Conservation (phyloP, 2,113 vertebrate species). For the Polyodon spathula region DNA sequence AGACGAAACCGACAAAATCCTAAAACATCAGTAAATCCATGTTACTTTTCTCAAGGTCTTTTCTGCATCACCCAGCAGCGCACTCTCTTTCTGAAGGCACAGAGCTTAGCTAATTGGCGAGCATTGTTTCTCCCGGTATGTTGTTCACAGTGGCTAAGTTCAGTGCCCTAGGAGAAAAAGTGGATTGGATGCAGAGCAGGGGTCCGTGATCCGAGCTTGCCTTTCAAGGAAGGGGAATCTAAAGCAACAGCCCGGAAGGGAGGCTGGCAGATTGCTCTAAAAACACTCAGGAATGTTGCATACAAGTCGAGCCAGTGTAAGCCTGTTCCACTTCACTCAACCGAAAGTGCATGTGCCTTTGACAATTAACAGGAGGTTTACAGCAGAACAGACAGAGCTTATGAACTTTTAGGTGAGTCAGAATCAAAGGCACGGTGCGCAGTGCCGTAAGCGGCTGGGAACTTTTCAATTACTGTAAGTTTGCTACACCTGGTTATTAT, state of each 20-base stretch:
- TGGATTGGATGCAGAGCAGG: constrained; percentile 32
- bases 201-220: constrained; percentile 22
- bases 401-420: too few relatives aligned
- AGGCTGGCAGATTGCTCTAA: constrained; percentile 2
- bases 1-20: too few relatives aligned
- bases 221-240: constrained; percentile 28
- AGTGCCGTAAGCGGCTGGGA: too few relatives aligned
- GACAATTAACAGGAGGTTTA: constrained; percentile 9
- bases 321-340: constrained; percentile 25
- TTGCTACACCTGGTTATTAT: too few relatives aligned
- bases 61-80: neutral
- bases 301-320: constrained; percentile 24
- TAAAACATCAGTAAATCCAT: neutral
- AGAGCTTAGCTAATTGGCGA: constrained; percentile 76
- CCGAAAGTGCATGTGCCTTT: constrained; percentile 4
- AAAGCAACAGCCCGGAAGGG: neutral
- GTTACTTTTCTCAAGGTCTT: neutral
- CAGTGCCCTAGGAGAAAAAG: constrained; percentile 66
- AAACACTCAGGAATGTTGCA: constrained; percentile 27
- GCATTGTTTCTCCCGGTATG: constrained; percentile 63
- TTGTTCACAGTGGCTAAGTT: constrained; percentile 82
- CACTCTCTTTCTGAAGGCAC: constrained; percentile 56
- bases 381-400: too few relatives aligned
- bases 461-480: neutral
- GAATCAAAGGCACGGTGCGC: too few relatives aligned